These are phyloP conservation scores for Caenorhabditis panamensis DNA, from an alignment of 2,888 invertebrate genomes.

Conservation along the genomic window DNA sequence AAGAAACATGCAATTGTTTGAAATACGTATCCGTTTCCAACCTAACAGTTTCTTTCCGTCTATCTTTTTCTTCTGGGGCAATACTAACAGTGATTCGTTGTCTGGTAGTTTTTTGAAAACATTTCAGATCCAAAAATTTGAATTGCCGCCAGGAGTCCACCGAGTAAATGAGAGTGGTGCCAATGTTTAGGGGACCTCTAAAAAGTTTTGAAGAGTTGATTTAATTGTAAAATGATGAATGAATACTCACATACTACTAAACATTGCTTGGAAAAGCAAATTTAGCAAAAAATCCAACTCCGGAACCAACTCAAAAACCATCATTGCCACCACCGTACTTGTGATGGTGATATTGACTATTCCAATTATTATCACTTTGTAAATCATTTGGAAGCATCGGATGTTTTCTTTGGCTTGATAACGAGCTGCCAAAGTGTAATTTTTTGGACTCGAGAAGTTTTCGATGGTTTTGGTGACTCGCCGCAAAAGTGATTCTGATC, in stretches of 20 bases:
- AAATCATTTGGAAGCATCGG: conserved; percentile 28
- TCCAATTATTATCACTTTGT: conserved; percentile 4
- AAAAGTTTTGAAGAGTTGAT: too few species aligned
- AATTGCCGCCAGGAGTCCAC: conserved; percentile 24
- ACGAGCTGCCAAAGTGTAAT: conserved; percentile 33
- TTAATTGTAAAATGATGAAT: conserved; percentile 6
- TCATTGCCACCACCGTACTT: neutral
- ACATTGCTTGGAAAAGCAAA: neutral
- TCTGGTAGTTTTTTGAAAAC: neutral
- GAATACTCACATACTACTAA: conserved; percentile 6
- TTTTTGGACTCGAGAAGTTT: conserved; percentile 6
- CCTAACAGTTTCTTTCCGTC: neutral
- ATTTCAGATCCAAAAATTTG: neutral
- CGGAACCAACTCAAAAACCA: conserved; percentile 6
- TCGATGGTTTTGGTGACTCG: conserved; percentile 3
- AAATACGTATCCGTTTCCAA: conserved; percentile 39
- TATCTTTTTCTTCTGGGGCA: neutral
- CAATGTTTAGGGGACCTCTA: too few species aligned
- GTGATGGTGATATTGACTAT: neutral
- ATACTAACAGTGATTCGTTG: too few species aligned
- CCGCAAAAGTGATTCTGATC: conserved; percentile 10
- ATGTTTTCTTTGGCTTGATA: conserved; percentile 43
- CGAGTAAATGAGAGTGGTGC: conserved; percentile 20
- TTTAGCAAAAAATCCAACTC: conserved; percentile 8
- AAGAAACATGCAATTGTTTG: neutral